Conservation (phyloP, 2,113 vertebrate genomes). For the Pachypanchax playfairii region DNA sequence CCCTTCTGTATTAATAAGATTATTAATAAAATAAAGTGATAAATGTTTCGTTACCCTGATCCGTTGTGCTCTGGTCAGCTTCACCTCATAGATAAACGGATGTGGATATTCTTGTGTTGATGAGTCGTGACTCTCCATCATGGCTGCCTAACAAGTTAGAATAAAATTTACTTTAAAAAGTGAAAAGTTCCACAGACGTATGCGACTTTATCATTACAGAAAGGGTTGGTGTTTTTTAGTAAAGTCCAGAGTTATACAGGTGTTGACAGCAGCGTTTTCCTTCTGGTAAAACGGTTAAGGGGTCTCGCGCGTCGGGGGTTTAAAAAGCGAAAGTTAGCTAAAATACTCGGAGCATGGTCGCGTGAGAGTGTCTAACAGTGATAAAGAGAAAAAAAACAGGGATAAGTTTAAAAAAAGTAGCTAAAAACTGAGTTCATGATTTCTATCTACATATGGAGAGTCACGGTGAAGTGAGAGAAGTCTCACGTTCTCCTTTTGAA, state of each 20-base stretch:
- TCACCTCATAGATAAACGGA: slow-evolving; percentile 82
- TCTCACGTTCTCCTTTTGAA: neutral
- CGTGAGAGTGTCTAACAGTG: neutral
- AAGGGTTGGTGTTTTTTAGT: neutral
- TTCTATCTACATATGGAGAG: neutral
- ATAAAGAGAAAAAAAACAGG: no score
- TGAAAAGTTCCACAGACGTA: neutral
- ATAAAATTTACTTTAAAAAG: neutral
- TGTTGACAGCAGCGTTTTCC: neutral
- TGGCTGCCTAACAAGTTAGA: slow-evolving; percentile 19
- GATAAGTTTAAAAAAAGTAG: neutral
- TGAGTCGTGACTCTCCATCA: slow-evolving; percentile 68
- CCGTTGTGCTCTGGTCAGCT: slow-evolving; percentile 72
- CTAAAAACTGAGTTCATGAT: neutral
- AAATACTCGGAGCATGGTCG: neutral
- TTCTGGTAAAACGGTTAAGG: neutral
- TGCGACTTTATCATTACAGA: neutral
- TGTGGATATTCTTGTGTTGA: no score
- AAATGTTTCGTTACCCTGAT: slow-evolving; percentile 76
- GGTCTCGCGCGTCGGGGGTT: neutral
- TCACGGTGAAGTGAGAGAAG: neutral
- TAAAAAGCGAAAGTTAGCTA: neutral
- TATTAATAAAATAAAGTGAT: neutral
- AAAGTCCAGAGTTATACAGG: neutral
- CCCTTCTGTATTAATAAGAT: no score